Evolutionary conservation across 2,797 vertebrate genomes (phyloP), one percentile per base, ranked within the genome.

Genomic region (Ficedula albicollis): DNA sequence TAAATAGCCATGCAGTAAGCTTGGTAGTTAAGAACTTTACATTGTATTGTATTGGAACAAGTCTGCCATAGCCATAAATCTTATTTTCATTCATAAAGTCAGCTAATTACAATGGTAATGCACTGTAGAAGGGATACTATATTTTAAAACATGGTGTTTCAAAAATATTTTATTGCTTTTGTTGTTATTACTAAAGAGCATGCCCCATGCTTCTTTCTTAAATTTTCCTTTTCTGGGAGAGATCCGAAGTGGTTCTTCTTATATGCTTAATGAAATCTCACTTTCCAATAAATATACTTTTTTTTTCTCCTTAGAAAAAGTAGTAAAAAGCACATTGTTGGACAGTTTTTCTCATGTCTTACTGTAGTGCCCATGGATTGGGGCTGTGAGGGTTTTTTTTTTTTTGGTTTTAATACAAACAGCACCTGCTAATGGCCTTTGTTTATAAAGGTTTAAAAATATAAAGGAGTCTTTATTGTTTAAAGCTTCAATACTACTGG

Each of bases 241-340:
- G 51, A 87, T 30, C 51, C 59, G 41, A 44, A 84, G 39, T 77
- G 32, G 34, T 85, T 89, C 29, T 94, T 87, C 89, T 95, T 72
- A 77, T 96, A 60, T 94, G 69, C 49, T 82, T 62, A 93, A 81
- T 76, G 90, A 46, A 94, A 46, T 94, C 85, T 93, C 67, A 87
- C 58, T 96, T 98, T 98, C 96, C 93, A 98, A 98, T 98, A 98
- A 98, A 98, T 98, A 98, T 9, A 74, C 29, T 59, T 74, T 63
- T 91, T 70, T 91, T 92, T 70, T 36, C 29, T 70, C 94, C 97
- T 95, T 93, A 39, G 67, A 79, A 95, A 94, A 85, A 76, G 30
- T 60, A 75, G 27, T 77, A 74, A 89, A 82, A 96, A 89, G 78
- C 89, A 66, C 78, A 67, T 84, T 75, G 77, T 84, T 77, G 56